Percentiles rank a stretch among this genome's conserved stretches.
These are phyloP conservation scores for Botia kubotai DNA, from an alignment of 2,797 vertebrate species.

Conservation along the genomic window DNA sequence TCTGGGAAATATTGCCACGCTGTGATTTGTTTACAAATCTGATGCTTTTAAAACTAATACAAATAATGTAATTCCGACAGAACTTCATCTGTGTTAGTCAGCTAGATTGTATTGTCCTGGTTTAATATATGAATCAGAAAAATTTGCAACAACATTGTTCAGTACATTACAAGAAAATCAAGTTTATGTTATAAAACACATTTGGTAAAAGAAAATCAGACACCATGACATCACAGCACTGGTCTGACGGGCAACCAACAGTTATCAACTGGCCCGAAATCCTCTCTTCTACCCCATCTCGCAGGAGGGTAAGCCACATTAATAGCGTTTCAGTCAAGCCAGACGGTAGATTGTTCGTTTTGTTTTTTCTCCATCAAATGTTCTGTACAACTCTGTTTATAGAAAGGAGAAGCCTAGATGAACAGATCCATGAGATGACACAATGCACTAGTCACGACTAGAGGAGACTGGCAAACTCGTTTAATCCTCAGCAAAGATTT, in stretches of 20 bases:
- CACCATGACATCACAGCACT: not conserved
- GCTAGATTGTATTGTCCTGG: not conserved
- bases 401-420: conserved; percentile 17
- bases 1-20: too few relatives aligned
- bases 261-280: not conserved
- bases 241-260: not conserved
- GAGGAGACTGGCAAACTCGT: conserved; percentile 30
- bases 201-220: not conserved
- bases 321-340: conserved; percentile 14
- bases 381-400: not conserved
- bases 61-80: too few relatives aligned
- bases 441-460: conserved; percentile 34
- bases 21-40: too few relatives aligned
- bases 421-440: conserved; percentile 33
- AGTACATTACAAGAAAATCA: not conserved
- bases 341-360: conserved; percentile 14
- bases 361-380: conserved; percentile 25
- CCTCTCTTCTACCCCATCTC: not conserved
- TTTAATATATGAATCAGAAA: not conserved
- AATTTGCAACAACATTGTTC: not conserved
- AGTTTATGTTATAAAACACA: too few relatives aligned
- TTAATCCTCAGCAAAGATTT: conserved; percentile 48
- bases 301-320: not conserved
- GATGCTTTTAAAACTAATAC: too few relatives aligned
- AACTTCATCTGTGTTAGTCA: not conserved